Evolutionary conservation across 2,888 invertebrate species (phyloP).

Genomic region (Uloborus plumipes): DNA sequence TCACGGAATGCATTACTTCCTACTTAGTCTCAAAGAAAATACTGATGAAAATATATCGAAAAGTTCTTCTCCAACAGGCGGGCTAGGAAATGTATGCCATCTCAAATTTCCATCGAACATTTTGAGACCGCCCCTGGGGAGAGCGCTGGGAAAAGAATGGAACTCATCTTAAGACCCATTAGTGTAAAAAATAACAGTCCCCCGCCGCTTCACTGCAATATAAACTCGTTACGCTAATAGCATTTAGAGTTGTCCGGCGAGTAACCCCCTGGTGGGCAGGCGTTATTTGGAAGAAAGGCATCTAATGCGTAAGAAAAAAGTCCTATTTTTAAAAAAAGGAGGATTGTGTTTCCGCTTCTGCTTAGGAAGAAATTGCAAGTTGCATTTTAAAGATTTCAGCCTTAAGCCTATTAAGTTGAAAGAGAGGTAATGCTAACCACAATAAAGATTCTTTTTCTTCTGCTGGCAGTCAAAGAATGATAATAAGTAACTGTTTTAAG

Average conservation of each 20-base stretch:
- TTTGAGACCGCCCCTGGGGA: neutral
- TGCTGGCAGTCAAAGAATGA: too few species aligned
- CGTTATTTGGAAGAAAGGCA: conserved; percentile 7
- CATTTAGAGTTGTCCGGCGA: conserved; percentile 4
- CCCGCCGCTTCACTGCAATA: neutral
- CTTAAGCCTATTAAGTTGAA: neutral
- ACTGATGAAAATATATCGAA: too few species aligned
- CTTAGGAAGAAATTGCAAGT: neutral
- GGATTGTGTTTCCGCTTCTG: neutral
- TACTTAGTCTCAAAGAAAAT: too few species aligned
- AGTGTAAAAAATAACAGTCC: conserved; percentile 7
- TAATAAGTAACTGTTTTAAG: too few species aligned
- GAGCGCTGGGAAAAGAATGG: neutral
- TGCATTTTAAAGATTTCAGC: neutral
- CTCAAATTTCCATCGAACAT: conserved; percentile 4
- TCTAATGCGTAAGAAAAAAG: neutral
- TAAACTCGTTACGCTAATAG: conserved; percentile 8
- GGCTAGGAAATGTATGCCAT: neutral
- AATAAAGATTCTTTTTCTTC: too few species aligned
- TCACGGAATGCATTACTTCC: too few species aligned
- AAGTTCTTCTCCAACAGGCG: too few species aligned
- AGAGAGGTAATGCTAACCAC: too few species aligned
- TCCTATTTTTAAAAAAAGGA: neutral
- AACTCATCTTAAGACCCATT: conserved; percentile 4
- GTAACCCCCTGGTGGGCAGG: neutral